phyloP scores from a whole-genome alignment of 2,797 vertebrate species.

The Pseudopleuronectes americanus region DNA sequence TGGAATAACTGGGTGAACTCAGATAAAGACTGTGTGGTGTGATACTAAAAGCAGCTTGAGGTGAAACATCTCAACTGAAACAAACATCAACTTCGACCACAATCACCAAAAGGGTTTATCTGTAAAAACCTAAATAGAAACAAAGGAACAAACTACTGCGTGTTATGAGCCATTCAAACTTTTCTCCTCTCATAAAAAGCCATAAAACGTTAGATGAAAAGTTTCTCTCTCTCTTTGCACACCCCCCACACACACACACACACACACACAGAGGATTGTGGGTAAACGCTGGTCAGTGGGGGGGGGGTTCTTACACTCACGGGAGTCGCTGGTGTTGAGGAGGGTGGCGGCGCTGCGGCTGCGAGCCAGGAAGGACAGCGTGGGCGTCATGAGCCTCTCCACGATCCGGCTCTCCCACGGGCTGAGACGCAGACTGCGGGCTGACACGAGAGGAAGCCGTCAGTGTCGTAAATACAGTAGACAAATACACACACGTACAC shows the following conservation, averaged over 20 bases:
- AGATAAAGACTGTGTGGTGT: no score
- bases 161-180: background rate
- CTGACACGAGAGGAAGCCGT: slow-evolving; percentile 80
- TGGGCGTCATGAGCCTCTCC: slow-evolving; percentile 97
- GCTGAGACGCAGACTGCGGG: slow-evolving; percentile 94
- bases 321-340: slow-evolving; percentile 88
- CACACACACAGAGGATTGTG: background rate
- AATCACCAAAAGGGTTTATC: background rate
- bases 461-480: slow-evolving; percentile 24
- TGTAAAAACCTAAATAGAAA: background rate
- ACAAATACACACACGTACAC: background rate
- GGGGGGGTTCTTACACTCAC: slow-evolving; percentile 80
- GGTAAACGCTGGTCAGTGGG: background rate
- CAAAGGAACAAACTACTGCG: background rate
- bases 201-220: background rate
- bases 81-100: background rate
- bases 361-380: slow-evolving; percentile 94
- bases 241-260: no score
- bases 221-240: background rate
- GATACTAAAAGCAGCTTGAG: background rate
- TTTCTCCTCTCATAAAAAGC: background rate
- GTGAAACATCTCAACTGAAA: background rate
- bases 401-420: slow-evolving; percentile 98
- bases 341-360: slow-evolving; percentile 94
- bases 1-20: no score